Evolutionary conservation across 2,888 invertebrate genomes (phyloP).

Genomic region (Metacarcinus magister): DNA sequence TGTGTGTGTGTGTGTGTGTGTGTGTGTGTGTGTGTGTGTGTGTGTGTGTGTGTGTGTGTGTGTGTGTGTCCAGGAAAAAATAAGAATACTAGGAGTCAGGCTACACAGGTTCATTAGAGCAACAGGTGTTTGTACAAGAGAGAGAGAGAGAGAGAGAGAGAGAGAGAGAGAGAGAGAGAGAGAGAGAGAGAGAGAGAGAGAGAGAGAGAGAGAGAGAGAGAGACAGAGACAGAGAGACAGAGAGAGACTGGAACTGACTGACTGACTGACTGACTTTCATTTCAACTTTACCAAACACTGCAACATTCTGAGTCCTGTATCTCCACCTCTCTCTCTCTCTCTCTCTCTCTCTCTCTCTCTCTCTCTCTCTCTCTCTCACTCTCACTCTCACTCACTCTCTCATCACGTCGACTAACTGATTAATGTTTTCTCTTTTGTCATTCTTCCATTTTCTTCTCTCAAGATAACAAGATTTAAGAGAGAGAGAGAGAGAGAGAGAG

Average conservation of each 20-base stretch:
- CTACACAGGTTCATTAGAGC: neutral
- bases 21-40: neutral
- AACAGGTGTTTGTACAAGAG: neutral
- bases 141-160: slow-evolving; percentile 26
- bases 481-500: neutral
- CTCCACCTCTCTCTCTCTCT: slow-evolving; percentile 1
- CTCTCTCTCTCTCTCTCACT: slow-evolving; percentile 15
- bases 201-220: no score
- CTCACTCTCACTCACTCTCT: no score
- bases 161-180: slow-evolving; percentile 26
- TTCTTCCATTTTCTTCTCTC: neutral
- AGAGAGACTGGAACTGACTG: no score
- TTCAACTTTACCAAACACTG: neutral
- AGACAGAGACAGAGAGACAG: no score
- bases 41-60: neutral
- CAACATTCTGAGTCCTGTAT: neutral
- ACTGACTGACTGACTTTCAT: no score
- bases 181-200: slow-evolving; percentile 9
- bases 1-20: slow-evolving; percentile 2
- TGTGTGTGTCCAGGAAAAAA: neutral
- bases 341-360: slow-evolving; percentile 26
- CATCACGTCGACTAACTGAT: neutral
- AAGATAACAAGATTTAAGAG: neutral
- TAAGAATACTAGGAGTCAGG: no score
- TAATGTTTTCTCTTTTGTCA: neutral